Evolutionary conservation across 2,113 vertebrate species (phyloP).

Genomic region (Atrichornis clamosus): DNA sequence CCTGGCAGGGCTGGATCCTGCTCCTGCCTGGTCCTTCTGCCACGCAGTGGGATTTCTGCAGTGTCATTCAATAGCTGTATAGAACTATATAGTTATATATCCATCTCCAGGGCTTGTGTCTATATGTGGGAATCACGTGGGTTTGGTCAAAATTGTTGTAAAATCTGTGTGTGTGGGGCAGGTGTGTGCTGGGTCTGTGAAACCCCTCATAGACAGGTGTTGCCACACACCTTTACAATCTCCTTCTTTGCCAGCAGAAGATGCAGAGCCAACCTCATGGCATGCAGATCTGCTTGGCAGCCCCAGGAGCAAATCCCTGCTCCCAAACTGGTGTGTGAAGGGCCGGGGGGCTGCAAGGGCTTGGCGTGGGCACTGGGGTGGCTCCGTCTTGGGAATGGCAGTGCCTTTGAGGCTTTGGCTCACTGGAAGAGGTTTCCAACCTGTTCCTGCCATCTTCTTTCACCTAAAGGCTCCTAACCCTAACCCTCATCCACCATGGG

Average conservation of each 20-base stretch:
- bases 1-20: not conserved
- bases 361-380: not conserved
- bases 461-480: not conserved
- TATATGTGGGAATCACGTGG: accelerated
- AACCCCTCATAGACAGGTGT: not conserved
- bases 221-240: accelerated
- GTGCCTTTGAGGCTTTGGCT: not conserved
- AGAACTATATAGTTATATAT: not conserved
- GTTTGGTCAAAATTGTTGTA: not conserved
- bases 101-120: not conserved
- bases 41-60: not conserved
- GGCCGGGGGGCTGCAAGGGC: not conserved
- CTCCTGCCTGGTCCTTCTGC: not conserved
- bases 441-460: not conserved
- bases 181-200: not conserved
- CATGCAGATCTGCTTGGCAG: not conserved
- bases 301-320: not conserved
- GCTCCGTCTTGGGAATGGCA: accelerated
- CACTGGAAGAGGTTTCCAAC: not conserved
- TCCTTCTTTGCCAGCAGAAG: not conserved
- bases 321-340: not conserved
- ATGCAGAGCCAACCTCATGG: accelerated
- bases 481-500: not conserved
- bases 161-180: not conserved
- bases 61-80: not conserved